Base-by-base conservation (phyloP, 2,888 invertebrate genomes). In the Drosophila aldrichi region DNA sequence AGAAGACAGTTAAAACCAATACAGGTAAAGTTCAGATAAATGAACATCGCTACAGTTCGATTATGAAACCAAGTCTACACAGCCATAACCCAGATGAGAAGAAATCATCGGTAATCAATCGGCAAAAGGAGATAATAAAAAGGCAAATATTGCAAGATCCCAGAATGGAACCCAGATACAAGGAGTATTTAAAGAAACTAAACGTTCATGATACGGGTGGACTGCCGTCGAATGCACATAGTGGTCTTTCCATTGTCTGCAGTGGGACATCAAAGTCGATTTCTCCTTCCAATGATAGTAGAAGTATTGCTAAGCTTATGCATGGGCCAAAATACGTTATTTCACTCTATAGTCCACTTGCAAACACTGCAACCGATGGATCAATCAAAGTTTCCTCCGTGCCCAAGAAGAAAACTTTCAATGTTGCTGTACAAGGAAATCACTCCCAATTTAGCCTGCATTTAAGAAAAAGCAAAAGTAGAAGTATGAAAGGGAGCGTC, bases 201-300 rank as follows among this genome's bases (percentile, higher is more conserved):
- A 3, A 14, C 7, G 1, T 3, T 7, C 2, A 16, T 3, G 44
- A 22, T 3, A 16, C 1, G 8, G 3, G 7, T 2, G 12, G 0
- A 0, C 12, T 9, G 43, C 5, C 8, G 2, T 20, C 20, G 41
- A 9, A 4, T 0, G 4, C 10, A 6, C 0, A 2, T 12, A 43
- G 43, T 12, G 6, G 6, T 1, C 4, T 20, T 12, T 43, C 43
- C 5, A 6, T 43, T 20, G 20, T 6, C 43, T 6, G 2, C 5
- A 43, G 9, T 20, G 7, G 1, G 18, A 18, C 41, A n/a, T 1
- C 3, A 3, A 41, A 18, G 18, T 18, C 41, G 18, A 4, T 14
- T 1, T 14, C 14, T 14, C 12, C 5, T 4, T 14, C 4, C 14
- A 12, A 36, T 12, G 36, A 14, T 14, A 12, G 10, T 32, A 36